Conservation (phyloP, 2,113 vertebrate species). For the Equus przewalskii region DNA sequence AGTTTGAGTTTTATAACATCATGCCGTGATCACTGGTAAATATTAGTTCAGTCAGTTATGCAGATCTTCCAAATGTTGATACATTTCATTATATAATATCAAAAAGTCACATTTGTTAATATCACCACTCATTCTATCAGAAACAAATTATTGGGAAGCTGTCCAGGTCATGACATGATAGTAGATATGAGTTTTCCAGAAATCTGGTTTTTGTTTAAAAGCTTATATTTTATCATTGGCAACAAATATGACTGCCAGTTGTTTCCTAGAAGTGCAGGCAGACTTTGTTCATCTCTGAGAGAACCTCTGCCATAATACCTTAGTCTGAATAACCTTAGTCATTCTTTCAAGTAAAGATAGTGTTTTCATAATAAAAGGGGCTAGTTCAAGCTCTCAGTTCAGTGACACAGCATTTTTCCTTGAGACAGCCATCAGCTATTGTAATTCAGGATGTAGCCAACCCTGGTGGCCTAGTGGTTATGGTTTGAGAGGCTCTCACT, state of each 20-base stretch:
- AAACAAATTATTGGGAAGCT: not conserved
- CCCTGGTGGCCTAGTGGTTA: too few species aligned
- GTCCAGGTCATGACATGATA: not conserved
- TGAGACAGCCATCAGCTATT: not conserved
- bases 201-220: not conserved
- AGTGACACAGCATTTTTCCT: not conserved
- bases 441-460: not conserved
- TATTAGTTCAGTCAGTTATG: not conserved
- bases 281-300: slow-evolving; percentile 1
- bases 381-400: not conserved
- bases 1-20: slow-evolving; percentile 18
- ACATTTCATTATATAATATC: not conserved
- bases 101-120: slow-evolving; percentile 20
- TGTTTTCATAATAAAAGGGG: not conserved
- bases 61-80: not conserved
- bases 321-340: not conserved
- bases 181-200: slow-evolving; percentile 11
- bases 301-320: not conserved
- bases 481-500: too few species aligned
- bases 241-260: not conserved
- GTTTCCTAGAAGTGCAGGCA: not conserved
- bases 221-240: not conserved
- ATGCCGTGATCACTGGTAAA: not conserved
- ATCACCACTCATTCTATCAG: not conserved
- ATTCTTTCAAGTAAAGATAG: slow-evolving; percentile 5